Base-by-base conservation (phyloP, 2,888 invertebrate genomes). In the Ashinkailepas kermadecensis region DNA sequence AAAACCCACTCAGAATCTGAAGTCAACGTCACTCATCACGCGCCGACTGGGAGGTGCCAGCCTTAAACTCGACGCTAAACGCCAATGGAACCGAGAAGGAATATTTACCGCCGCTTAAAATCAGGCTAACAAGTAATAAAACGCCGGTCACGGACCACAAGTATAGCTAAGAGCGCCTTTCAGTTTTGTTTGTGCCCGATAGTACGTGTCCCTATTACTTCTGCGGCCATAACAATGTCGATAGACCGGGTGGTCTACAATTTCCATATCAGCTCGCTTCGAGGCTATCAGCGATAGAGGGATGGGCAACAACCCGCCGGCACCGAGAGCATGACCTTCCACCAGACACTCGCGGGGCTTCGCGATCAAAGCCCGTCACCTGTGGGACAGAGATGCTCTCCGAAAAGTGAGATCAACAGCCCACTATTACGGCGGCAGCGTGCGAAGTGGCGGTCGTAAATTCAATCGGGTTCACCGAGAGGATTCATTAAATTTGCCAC, bases 51-150 rank as follows among this genome's bases (percentile, higher is more conserved):
- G 70, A 70, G 70, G 70, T 70, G 25, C 13, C 74, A 15, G 54
- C 13, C 74, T 10, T 25, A 74, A 74, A 74, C 18, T 54, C 74
- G 54, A 74, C 54, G 54, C 74, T 74, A 74, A 74, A 74, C 54
- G 74, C 74, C 74, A 74, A 74, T 74, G 54, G 25, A 23, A 54
- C 54, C 54, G 21, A 74, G 54, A 74, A 10, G 15, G 54, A 74
- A 13, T 7, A 74, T 74, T 74, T 54, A 74, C 54, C 18, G 54
- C 54, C 74, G 74, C 74, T 74, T 74, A 74, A 74, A 54, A 74
- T 74, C 74, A 74, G 74, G 15, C 74, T 74, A 74, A 74, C 74
- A 74, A 74, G 74, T 25, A 74, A 1, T 74, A 54, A 74, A 39
- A 11, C 18, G 59, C 74, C 67, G 12, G n/a, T 13, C 25, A 25